Base-by-base conservation (phyloP, 2,113 vertebrate genomes). In the Neopipo cinnamomea region DNA sequence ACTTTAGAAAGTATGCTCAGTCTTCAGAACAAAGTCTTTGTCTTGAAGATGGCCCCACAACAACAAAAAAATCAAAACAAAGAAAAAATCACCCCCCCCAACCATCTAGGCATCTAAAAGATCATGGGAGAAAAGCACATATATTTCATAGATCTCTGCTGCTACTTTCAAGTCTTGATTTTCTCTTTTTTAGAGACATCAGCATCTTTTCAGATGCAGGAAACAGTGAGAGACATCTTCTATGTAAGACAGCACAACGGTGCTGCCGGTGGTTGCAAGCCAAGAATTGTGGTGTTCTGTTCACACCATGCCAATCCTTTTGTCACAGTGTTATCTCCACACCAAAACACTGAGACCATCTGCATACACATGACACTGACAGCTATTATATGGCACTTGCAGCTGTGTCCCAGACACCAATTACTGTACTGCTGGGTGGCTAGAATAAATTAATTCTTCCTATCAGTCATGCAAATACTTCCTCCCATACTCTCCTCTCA, bases 331-430 rank as follows among this genome's bases (percentile, higher is more conserved):
- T 96, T 94, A 77, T 96, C 93, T 84, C 61, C 66, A 77, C 87
- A 80, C 83, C 37, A 63, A 94, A 95, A 89, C 87, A 68, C 42
- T 88, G 77, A 88, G 85, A 75, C 95, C 94, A 94, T 97, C 96
- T 97, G 96, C 61, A 56, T 83, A 44, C 85, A 89, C 46, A 89
- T 73, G 91, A 88, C 92, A 88, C 76, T 90, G 66, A 95, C 92
- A 95, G 91, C 78, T 81, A 74, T 94, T 88, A 70, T 87, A 85
- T 96, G 80, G 68, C 86, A 85, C 92, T 91, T 82, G 73, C 91
- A 93, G 84, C 82, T 95, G 88, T 86, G 50, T 89, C 46, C 73
- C 86, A 92, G 80, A 91, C 94, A 84, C 41, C 66, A 91, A 81
- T 95, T 92, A 93, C 47, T 89, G 61, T 49, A 44, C 70, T 75